phyloP scores from a whole-genome alignment of 2,888 invertebrate genomes.

The Podabrus alpinus region DNA sequence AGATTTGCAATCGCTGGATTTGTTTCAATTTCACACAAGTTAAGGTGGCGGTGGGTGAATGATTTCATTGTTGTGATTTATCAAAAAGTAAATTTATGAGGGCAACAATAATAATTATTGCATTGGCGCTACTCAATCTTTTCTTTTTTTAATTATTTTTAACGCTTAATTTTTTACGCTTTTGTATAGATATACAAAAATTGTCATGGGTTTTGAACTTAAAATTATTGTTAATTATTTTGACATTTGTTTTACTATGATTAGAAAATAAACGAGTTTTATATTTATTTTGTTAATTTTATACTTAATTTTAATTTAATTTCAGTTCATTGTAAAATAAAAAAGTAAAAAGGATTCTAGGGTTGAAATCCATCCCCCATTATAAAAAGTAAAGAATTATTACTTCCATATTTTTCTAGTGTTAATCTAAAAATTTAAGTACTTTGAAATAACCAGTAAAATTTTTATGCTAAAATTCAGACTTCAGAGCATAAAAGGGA shows the following conservation, averaged over 20 bases:
- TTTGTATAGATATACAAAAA: neutral
- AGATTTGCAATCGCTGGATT: constrained; percentile 50
- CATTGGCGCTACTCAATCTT: neutral
- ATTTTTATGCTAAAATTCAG: no score
- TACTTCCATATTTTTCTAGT: no score
- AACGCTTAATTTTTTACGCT: neutral
- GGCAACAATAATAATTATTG: neutral
- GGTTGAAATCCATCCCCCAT: no score
- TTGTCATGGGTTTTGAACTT: neutral
- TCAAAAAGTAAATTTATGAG: neutral
- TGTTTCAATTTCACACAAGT: constrained; percentile 50
- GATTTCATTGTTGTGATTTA: neutral
- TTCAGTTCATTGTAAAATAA: no score
- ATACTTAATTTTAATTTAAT: no score
- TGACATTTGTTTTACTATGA: neutral
- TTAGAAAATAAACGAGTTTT: neutral
- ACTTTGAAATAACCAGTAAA: no score
- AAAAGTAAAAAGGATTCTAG: no score
- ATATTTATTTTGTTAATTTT: no score
- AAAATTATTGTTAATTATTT: neutral
- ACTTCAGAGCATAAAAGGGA: no score
- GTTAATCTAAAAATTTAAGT: no score
- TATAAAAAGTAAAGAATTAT: no score
- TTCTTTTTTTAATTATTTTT: neutral
- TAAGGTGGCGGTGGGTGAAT: constrained; percentile 30